A percentile compares a stretch with the other conserved stretches of the same genome.
Evolutionary conservation across 2,113 vertebrate species (phyloP).

Genomic region (Nothocercus julius): DNA sequence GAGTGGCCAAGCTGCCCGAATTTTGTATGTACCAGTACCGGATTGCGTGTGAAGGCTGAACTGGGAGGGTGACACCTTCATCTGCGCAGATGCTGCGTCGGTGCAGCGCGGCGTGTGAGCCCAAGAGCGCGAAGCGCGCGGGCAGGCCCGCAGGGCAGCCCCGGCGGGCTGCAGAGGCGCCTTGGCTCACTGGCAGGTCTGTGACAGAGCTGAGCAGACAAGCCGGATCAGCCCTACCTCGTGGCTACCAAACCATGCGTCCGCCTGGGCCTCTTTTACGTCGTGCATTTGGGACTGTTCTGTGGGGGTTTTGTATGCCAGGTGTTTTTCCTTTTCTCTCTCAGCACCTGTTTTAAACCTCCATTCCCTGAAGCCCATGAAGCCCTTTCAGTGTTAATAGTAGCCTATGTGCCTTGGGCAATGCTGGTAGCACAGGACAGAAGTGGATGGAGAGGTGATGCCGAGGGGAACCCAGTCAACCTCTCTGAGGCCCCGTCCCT

Average conservation of each 20-base stretch:
- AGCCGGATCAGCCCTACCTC: neutral
- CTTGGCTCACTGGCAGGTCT: neutral
- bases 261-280: neutral
- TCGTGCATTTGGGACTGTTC: neutral
- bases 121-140: neutral
- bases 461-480: neutral
- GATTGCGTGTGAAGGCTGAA: neutral
- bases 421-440: neutral
- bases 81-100: rapidly evolving
- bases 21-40: neutral
- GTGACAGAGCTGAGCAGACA: neutral
- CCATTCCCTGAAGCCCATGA: neutral
- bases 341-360: neutral
- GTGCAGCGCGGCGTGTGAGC: neutral
- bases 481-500: neutral
- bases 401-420: neutral
- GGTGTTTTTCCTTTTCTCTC: neutral
- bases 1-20: neutral
- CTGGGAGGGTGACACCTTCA: too few species aligned
- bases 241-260: neutral
- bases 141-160: neutral
- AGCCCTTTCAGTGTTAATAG: neutral
- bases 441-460: neutral
- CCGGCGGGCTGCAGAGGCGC: neutral
- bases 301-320: neutral